These are phyloP conservation scores for Bucco capensis DNA, from an alignment of 2,113 vertebrate genomes.

Conservation along the genomic window DNA sequence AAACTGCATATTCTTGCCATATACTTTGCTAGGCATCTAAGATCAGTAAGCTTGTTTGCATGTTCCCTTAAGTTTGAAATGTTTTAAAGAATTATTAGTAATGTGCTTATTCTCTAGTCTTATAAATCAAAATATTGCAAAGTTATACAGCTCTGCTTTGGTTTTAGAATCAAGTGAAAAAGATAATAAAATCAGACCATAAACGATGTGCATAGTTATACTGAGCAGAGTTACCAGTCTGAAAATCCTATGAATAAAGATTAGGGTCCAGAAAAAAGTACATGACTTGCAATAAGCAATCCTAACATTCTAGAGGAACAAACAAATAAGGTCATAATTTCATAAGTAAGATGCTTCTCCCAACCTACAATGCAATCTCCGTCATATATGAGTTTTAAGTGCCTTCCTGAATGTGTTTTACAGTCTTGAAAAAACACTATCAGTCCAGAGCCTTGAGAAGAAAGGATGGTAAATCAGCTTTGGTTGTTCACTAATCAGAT, in stretches of 20 bases:
- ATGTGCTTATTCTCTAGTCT: neutral
- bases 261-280: neutral
- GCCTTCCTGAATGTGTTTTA: neutral
- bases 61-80: neutral
- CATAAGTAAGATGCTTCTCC: neutral
- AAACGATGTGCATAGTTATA: neutral
- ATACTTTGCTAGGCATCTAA: neutral
- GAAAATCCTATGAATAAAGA: slow-evolving; percentile 36
- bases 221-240: neutral
- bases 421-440: neutral
- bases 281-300: neutral
- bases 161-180: neutral
- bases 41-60: neutral
- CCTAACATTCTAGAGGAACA: slow-evolving; percentile 1
- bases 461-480: slow-evolving; percentile 12
- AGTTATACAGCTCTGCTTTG: neutral
- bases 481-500: slow-evolving; percentile 42
- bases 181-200: neutral
- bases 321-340: neutral
- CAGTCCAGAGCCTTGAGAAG: neutral
- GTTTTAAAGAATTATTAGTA: neutral
- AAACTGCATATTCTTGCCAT: neutral
- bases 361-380: slow-evolving; percentile 7
- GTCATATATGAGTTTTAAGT: neutral
- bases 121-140: neutral